phyloP scores from a whole-genome alignment of 2,797 vertebrate genomes.

The Malurus splendens region DNA sequence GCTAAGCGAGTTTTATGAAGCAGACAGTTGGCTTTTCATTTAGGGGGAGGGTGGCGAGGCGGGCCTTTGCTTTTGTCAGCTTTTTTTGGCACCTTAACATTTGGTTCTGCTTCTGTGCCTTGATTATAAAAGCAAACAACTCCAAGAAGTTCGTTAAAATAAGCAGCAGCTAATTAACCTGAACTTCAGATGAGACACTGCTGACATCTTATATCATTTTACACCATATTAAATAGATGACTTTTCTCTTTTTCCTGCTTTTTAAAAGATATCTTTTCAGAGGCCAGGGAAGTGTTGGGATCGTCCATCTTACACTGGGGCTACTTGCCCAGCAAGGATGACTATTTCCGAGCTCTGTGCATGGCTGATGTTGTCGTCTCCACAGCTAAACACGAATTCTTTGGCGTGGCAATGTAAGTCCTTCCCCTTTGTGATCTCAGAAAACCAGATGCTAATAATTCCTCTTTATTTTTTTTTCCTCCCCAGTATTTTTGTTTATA shows the following conservation, averaged over 20 bases:
- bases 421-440: conserved; percentile 41
- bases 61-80: conserved; percentile 95
- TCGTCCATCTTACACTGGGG: conserved; percentile 87
- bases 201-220: conserved; percentile 92
- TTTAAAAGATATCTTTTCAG: conserved; percentile 84
- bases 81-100: conserved; percentile 99
- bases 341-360: conserved; percentile 85
- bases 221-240: conserved; percentile 89
- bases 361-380: conserved; percentile 92
- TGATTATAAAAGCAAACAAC: conserved; percentile 99
- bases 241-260: conserved; percentile 70
- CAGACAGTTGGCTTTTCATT: conserved; percentile 98
- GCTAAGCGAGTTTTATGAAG: conserved; percentile 99
- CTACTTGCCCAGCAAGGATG: conserved; percentile 84
- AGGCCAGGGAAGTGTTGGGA: conserved; percentile 77
- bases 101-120: conserved; percentile 98
- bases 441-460: conserved; percentile 45
- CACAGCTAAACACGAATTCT: conserved; percentile 95
- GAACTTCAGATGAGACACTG: conserved; percentile 94
- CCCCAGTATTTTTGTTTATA: not conserved
- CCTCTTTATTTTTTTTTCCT: not conserved
- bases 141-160: conserved; percentile 99
- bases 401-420: conserved; percentile 96
- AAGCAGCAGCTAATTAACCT: conserved; percentile 99
- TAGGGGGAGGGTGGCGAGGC: conserved; percentile 81